Base-by-base conservation (phyloP, 2,888 invertebrate genomes). In the Ophraella communa region DNA sequence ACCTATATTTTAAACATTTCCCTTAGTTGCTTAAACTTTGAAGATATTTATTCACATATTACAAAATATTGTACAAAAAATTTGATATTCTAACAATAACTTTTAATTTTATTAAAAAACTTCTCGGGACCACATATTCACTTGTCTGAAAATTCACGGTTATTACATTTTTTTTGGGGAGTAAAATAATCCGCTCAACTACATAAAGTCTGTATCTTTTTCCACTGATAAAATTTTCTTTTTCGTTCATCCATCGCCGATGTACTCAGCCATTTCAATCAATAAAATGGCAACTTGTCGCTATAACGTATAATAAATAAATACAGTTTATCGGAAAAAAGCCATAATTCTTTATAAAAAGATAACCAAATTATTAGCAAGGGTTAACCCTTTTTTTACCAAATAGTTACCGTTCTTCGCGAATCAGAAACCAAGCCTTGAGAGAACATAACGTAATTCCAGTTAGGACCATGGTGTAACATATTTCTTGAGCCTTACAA, bases 221-320 rank as follows among this genome's bases (percentile, higher is more conserved):
- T 17, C 1, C 7, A 39, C 17, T 39, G 39, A 39, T 39, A 8
- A 39, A 39, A 39, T 58, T 60, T 60, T 45, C 35, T 45, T 49
- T 57, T 27, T 30, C 59, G 14, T n/a, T 56, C 8, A 27, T 24
- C n/a, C 42, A n/a, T 14, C 17, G 18, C 7, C 63, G 42, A 67
- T 64, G 65, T 65, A 65, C 63, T 55, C 52, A 59, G 49, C 62
- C 65, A 64, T 69, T 67, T 64, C 65, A 69, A 69, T 67, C 69
- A 67, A 69, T 67, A 65, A 66, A 62, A 54, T 53, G 62, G 57
- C 64, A 64, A 63, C 61, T 69, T 69, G 66, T 66, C 66, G 62
- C 58, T 53, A 51, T 55, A 54, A 64, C 45, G 58, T 53, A 49
- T 44, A n/a, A 55, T 54, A 66, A 63, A 65, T 65, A 64, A 65